These are phyloP conservation scores for Mus caroli DNA, from an alignment of 2,797 vertebrate genomes.

Conservation along the genomic window DNA sequence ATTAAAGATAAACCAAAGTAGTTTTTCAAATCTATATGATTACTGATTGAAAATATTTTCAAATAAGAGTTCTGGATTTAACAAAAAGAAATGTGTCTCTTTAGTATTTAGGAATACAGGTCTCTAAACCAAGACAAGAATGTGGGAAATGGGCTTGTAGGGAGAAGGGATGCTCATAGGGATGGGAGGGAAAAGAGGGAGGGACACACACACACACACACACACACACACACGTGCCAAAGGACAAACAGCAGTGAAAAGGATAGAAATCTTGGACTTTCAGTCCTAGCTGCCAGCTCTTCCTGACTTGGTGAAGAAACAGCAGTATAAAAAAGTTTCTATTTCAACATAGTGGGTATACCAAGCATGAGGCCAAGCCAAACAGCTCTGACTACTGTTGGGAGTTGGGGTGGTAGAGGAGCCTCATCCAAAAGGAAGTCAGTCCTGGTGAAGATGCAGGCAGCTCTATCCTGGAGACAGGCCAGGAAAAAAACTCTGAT, in stretches of 20 bases:
- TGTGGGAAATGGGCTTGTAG: background rate
- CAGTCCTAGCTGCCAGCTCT: background rate
- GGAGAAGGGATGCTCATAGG: background rate
- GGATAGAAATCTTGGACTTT: background rate
- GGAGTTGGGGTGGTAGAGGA: background rate
- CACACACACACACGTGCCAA: background rate
- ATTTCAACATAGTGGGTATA: background rate
- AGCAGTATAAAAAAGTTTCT: background rate
- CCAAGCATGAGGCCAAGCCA: background rate
- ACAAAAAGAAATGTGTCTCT: slow-evolving; percentile 9
- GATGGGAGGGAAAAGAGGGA: background rate
- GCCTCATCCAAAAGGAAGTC: background rate
- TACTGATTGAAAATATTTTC: slow-evolving; percentile 24
- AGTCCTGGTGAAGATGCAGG: background rate
- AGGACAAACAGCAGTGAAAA: background rate
- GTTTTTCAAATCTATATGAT: slow-evolving; percentile 5
- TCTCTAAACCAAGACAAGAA: background rate
- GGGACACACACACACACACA: background rate
- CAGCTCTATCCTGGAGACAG: background rate
- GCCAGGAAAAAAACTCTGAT: background rate
- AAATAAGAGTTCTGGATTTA: slow-evolving; percentile 30
- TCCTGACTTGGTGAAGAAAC: background rate
- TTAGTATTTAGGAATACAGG: background rate
- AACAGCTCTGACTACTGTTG: background rate
- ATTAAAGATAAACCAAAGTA: slow-evolving; percentile 35